A percentile compares a stretch with the other conserved stretches of the same genome.
Evolutionary conservation across 2,113 vertebrate species (phyloP).

Genomic region (Antigone vipio): DNA sequence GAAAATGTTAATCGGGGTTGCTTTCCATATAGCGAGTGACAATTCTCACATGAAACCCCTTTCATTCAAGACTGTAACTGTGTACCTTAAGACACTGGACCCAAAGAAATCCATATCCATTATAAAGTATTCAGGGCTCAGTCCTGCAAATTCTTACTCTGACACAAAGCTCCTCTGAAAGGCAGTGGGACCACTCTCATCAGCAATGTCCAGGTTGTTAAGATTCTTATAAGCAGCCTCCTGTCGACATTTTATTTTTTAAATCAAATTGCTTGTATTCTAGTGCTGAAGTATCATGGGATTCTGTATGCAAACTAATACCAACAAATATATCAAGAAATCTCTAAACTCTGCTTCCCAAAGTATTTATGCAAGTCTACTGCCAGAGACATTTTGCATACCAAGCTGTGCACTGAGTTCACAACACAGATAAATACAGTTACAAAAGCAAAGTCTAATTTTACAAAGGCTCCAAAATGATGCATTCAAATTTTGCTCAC

Average conservation of each 20-base stretch:
- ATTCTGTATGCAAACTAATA: not conserved
- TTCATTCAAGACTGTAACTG: not conserved
- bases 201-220: not conserved
- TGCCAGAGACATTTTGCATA: not conserved
- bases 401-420: not conserved
- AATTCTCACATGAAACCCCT: not conserved
- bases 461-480: not conserved
- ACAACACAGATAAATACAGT: not conserved
- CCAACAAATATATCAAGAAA: not conserved
- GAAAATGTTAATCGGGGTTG: not conserved
- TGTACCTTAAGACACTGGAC: not conserved
- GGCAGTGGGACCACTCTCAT: not conserved
- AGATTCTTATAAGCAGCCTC: not conserved
- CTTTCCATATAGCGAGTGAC: not conserved
- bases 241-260: not conserved
- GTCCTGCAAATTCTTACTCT: not conserved
- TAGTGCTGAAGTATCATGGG: not conserved
- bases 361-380: not conserved
- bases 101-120: not conserved
- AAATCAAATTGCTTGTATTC: not conserved
- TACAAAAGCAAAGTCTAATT: not conserved
- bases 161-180: not conserved
- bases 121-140: not conserved
- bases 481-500: not conserved
- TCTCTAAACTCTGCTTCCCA: slow-evolving; percentile 15